Conservation (phyloP, 2,113 vertebrate genomes). For the Clarias gariepinus region DNA sequence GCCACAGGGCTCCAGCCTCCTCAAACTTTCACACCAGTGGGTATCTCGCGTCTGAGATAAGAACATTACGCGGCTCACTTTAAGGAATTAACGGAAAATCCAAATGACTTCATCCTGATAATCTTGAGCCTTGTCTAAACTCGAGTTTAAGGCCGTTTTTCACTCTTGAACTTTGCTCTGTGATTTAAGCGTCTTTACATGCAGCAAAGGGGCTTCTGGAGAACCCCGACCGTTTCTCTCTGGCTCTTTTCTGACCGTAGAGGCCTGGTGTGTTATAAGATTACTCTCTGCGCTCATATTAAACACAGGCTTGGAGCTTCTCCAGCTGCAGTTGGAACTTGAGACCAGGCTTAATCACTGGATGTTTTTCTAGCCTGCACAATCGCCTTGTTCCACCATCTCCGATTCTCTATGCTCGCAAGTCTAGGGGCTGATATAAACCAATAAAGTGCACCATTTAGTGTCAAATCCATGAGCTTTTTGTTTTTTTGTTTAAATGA, state of each 20-base stretch:
- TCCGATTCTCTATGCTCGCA: background rate
- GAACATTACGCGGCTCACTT: constrained; percentile 15
- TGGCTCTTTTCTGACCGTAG: constrained; percentile 14
- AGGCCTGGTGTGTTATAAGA: constrained; percentile 17
- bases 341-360: background rate
- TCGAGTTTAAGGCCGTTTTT: background rate
- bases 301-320: constrained; percentile 13
- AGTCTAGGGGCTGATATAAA: background rate
- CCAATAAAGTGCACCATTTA: background rate
- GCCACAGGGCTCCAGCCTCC: background rate
- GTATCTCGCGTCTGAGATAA: constrained; percentile 15
- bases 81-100: constrained; percentile 21
- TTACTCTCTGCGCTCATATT: constrained; percentile 20
- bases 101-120: constrained; percentile 34
- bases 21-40: background rate
- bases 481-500: background rate
- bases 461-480: background rate
- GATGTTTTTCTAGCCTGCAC: constrained; percentile 13
- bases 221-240: constrained; percentile 9
- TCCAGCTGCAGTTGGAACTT: constrained; percentile 35
- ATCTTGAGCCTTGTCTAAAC: constrained; percentile 16
- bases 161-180: constrained; percentile 7
- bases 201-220: constrained; percentile 17
- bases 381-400: background rate
- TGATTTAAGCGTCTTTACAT: constrained; percentile 30